These are phyloP conservation scores for Scaptomyza caliginosa DNA, from an alignment of 2,888 invertebrate species.

Conservation along the genomic window DNA sequence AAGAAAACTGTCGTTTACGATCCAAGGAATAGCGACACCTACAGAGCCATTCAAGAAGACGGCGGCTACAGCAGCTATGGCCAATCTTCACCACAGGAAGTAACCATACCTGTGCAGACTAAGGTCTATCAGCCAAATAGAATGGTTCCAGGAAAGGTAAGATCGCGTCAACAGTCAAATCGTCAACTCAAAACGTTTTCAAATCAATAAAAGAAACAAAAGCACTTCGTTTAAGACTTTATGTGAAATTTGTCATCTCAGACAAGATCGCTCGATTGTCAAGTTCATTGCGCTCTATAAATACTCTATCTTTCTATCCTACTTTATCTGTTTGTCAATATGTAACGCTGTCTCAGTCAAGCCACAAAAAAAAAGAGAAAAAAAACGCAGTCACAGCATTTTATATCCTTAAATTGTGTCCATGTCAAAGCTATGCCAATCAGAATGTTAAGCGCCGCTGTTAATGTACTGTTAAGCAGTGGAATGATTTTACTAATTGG, in stretches of 20 bases:
- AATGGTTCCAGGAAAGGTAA: constrained; percentile 86
- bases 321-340: constrained; percentile 6
- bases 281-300: constrained; percentile 61
- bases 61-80: constrained; percentile 85
- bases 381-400: constrained; percentile 49
- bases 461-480: constrained; percentile 47
- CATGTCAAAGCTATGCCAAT: constrained; percentile 43
- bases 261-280: constrained; percentile 51
- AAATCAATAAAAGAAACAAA: constrained; percentile 19
- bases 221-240: constrained; percentile 30
- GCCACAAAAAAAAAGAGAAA: too few relatives aligned
- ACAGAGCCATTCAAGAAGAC: constrained; percentile 93
- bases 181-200: constrained; percentile 46
- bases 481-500: constrained; percentile 53
- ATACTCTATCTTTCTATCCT: constrained; percentile 47
- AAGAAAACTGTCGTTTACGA: constrained; percentile 92
- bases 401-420: too few relatives aligned
- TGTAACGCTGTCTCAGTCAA: constrained; percentile 60
- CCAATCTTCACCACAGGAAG: constrained; percentile 88
- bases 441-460: constrained; percentile 57
- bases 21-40: constrained; percentile 94
- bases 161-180: constrained; percentile 74
- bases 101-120: constrained; percentile 89
- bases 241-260: constrained; percentile 54
- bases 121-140: constrained; percentile 89